Evolutionary conservation across 2,797 vertebrate genomes (phyloP), one percentile per base, ranked within the genome.

Genomic region (Ctenosaura bakeri): DNA sequence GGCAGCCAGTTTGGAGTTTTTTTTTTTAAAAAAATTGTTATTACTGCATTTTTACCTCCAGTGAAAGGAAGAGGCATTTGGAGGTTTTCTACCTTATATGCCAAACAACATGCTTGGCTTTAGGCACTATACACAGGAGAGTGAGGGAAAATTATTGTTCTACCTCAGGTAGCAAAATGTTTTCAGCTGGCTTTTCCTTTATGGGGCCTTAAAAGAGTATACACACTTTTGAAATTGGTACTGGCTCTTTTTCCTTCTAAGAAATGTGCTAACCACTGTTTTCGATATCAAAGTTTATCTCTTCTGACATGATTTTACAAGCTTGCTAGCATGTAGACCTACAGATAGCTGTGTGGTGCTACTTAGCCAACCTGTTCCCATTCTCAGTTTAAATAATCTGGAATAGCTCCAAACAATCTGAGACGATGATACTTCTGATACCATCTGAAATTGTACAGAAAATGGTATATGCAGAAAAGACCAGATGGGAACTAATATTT

Each of bases 371-470:
- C 64, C 50, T 56, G 24, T 88, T 66, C 20, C n/a, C 24, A 56
- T 54, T 5, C 66, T 42, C 9, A 22, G 64, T 35, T 66, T n/a
- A 87, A 87, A 52, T 46, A 29, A 87, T 24, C 38, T 64, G 74
- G 86, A 79, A 78, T 13, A 12, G 74, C 79, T 66, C 46, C 77
- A 80, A 52, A 26, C 86, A n/a, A 26, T 54, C 52, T 88, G 86
- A 74, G 50, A 73, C 71, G 87, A 69, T 32, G 46, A 35, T 42
- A 29, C 50, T 32, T 56, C 32, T 71, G 50, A 50, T 42, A 54
- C 20, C 20, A 42, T 42, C 24, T 86, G 73, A 78, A 22, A 50
- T 71, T 81, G n/a, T 56, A 9, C 38, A 20, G 80, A 35, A 38
- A 82, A 71, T 38, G 64, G 29, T 56, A n/a, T 6, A 73, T 56